These are phyloP conservation scores for Acanthornis magna DNA, from an alignment of 2,797 vertebrate genomes.

Conservation along the genomic window DNA sequence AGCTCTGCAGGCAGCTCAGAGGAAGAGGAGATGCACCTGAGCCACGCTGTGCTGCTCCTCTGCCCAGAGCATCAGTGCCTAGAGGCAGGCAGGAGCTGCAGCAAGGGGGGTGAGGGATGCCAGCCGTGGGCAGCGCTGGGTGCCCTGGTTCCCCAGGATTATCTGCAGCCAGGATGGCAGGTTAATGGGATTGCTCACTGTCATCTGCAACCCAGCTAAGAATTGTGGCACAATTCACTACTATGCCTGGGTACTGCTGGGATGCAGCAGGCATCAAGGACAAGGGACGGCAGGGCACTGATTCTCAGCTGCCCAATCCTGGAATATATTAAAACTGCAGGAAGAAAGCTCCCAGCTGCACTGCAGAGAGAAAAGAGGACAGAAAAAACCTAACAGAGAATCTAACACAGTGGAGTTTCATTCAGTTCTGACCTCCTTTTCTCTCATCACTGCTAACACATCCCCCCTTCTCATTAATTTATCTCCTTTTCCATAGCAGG, in stretches of 20 bases:
- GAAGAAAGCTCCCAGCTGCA: not conserved
- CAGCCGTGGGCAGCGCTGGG: fast-evolving
- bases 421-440: not conserved
- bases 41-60: not conserved
- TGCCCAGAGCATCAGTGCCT: not conserved
- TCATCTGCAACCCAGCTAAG: not conserved
- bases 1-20: not conserved
- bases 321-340: not conserved
- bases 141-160: not conserved
- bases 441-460: not conserved
- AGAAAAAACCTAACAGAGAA: not conserved
- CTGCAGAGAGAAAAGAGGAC: not conserved
- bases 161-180: not conserved
- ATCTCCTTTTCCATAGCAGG: not conserved
- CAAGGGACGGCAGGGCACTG: not conserved
- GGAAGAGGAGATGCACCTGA: not conserved
- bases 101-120: not conserved
- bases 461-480: not conserved
- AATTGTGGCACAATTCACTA: fast-evolving
- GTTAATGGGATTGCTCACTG: constrained; percentile 3
- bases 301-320: not conserved
- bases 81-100: not conserved
- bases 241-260: fast-evolving
- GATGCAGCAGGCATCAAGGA: not conserved
- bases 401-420: not conserved